A percentile compares a stretch with the other conserved stretches of the same genome.
Conservation (phyloP, 1,140 invertebrate species). For the Thaumatotibia leucotreta region DNA sequence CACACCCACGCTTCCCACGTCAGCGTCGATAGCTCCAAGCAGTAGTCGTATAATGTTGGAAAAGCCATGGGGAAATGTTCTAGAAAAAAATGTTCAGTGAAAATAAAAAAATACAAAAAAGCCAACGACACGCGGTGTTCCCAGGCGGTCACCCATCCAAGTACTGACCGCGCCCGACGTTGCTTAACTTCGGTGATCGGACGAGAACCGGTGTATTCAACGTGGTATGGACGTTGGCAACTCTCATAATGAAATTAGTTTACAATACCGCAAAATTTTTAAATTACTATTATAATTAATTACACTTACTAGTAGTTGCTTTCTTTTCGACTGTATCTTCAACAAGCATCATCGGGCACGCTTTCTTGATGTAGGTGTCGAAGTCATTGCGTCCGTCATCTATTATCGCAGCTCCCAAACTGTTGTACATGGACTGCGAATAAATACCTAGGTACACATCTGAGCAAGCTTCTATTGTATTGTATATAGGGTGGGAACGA, state of each 20-base stretch:
- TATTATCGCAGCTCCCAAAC: constrained; percentile 87
- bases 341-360: constrained; percentile 81
- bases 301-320: constrained; percentile 79
- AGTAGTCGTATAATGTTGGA: constrained; percentile 88
- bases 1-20: constrained; percentile 92
- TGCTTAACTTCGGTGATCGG: constrained; percentile 13
- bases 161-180: constrained; percentile 12
- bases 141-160: constrained; percentile 13
- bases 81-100: too few species aligned
- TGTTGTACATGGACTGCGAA: constrained; percentile 86
- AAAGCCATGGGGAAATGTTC: constrained; percentile 83
- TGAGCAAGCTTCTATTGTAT: too few species aligned
- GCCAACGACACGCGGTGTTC: constrained; percentile 9
- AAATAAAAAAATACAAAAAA: constrained; percentile 17
- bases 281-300: too few species aligned
- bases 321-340: constrained; percentile 80
- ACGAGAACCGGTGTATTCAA: constrained; percentile 12
- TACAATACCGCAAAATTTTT: too few species aligned
- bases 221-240: too few species aligned
- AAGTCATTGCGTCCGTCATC: constrained; percentile 83
- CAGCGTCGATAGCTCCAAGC: constrained; percentile 81
- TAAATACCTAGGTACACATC: too few species aligned
- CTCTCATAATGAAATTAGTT: too few species aligned
- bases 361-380: constrained; percentile 88
- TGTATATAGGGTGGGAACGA: too few species aligned